Evolutionary conservation across 1,140 invertebrate species (phyloP).

Genomic region (Xylocopa sonorina): DNA sequence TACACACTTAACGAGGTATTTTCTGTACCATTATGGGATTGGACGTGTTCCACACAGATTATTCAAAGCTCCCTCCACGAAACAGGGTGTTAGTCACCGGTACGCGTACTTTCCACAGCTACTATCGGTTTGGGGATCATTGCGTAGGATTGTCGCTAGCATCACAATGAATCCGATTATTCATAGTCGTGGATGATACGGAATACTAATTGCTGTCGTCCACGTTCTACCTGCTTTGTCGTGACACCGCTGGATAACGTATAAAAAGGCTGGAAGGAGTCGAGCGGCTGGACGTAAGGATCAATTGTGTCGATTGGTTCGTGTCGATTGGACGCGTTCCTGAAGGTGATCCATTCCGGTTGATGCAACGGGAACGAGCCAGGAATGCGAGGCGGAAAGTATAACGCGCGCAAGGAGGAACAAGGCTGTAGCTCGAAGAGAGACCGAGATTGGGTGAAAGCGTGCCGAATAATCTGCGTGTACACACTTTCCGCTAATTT

Average conservation of each 20-base stretch:
- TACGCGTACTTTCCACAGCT: slow-evolving; percentile 7
- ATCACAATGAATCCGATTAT: slow-evolving; percentile 16
- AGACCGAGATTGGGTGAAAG: slow-evolving; percentile 45
- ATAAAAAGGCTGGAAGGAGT: no score
- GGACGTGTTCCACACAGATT: no score
- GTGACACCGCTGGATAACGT: not conserved
- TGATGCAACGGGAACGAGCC: not conserved
- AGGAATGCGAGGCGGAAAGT: not conserved
- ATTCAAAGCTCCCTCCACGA: not conserved
- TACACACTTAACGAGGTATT: no score
- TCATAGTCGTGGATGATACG: not conserved
- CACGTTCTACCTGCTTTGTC: not conserved
- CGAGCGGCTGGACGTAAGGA: no score
- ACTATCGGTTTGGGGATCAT: not conserved
- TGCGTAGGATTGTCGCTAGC: not conserved
- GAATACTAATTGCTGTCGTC: slow-evolving; percentile 18
- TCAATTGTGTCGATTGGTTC: no score
- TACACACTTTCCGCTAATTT: slow-evolving; percentile 23
- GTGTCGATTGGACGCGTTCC: no score
- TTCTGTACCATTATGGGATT: no score
- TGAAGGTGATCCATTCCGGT: not conserved
- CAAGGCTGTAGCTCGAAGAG: not conserved
- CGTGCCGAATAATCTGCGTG: slow-evolving; percentile 25
- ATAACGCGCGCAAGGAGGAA: not conserved
- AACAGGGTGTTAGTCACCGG: not conserved